These are phyloP conservation scores for Rosalia funebris DNA, from an alignment of 2,888 invertebrate species.

Conservation along the genomic window DNA sequence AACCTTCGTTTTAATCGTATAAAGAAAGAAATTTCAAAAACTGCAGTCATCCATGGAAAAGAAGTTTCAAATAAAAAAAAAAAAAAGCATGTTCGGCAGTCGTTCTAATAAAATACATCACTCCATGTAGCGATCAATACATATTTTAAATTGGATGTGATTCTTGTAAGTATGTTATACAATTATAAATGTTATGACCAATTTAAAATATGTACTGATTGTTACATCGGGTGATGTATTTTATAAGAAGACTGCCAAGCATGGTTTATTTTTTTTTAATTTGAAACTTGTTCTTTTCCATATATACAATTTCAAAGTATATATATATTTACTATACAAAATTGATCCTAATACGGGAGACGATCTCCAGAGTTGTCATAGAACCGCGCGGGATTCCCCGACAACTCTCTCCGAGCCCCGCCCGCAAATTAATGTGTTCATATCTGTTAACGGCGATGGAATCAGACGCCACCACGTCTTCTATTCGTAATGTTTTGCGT, in stretches of 20 bases:
- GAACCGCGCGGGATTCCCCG: conserved; percentile 6
- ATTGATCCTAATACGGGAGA: conserved; percentile 61
- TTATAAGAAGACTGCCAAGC: no score
- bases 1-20: conserved; percentile 62
- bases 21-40: no score
- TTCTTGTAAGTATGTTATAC: conserved; percentile 61
- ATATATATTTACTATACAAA: conserved; percentile 62
- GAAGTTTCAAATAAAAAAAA: conserved; percentile 32
- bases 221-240: no score
- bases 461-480: no score
- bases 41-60: conserved; percentile 55
- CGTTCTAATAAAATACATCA: conserved; percentile 61
- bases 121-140: conserved; percentile 55
- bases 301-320: no score
- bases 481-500: no score
- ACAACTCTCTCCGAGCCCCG: conserved; percentile 4
- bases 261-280: no score
- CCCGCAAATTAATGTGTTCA: neutral
- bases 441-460: neutral
- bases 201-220: no score
- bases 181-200: no score
- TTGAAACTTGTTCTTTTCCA: no score
- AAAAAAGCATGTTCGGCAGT: conserved; percentile 39
- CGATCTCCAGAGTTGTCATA: conserved; percentile 36
- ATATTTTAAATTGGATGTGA: conserved; percentile 57